phyloP scores from a whole-genome alignment of 2,113 vertebrate genomes.

The Platichthys flesus region DNA sequence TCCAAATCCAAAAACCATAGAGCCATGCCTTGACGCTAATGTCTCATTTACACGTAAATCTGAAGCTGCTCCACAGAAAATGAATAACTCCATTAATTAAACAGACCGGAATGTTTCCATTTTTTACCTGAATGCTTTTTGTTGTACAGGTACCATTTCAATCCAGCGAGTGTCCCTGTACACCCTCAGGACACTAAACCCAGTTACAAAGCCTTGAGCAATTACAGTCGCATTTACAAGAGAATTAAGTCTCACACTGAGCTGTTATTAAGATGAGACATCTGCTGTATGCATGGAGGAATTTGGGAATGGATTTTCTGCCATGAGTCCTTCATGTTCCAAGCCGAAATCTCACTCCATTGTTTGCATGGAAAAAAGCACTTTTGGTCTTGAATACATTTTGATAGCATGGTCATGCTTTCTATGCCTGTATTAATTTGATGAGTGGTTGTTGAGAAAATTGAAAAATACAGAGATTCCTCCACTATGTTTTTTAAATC shows the following conservation, averaged over 20 bases:
- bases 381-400: neutral
- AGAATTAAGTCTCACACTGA: neutral
- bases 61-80: conserved; percentile 31
- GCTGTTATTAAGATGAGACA: conserved; percentile 30
- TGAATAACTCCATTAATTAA: conserved; percentile 32
- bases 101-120: conserved; percentile 20
- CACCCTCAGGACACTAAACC: conserved; percentile 11
- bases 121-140: conserved; percentile 10
- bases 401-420: too few species aligned
- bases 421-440: too few species aligned
- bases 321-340: neutral
- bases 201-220: conserved; percentile 7
- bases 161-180: neutral
- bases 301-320: neutral
- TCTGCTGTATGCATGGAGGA: conserved; percentile 1
- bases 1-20: conserved; percentile 15
- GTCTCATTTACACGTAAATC: conserved; percentile 43
- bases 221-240: conserved; percentile 8
- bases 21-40: neutral
- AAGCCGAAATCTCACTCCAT: neutral
- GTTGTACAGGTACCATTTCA: conserved; percentile 8
- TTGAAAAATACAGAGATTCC: too few species aligned
- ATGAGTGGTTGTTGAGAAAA: too few species aligned
- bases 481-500: too few species aligned
- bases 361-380: neutral